These are phyloP conservation scores for Darevskia mixta DNA, from an alignment of 2,797 vertebrate species.

Conservation along the genomic window DNA sequence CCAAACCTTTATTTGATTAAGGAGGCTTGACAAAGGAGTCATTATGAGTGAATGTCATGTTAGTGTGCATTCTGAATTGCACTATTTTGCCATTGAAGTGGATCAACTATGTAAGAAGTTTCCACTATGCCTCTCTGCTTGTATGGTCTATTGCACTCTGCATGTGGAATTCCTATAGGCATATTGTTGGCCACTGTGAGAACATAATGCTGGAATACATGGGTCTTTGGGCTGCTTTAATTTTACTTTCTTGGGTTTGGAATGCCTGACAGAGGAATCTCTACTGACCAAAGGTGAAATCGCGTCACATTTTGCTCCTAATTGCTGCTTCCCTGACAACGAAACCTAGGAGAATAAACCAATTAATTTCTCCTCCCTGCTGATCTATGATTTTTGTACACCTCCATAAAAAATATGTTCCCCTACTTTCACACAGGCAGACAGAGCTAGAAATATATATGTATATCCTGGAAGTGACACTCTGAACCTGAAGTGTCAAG, in stretches of 20 bases:
- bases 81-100: not conserved
- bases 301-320: not conserved
- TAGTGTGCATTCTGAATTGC: too few species aligned
- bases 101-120: too few species aligned
- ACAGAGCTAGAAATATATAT: not conserved
- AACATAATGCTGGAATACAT: not conserved
- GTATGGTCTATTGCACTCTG: not conserved
- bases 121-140: not conserved
- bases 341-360: not conserved
- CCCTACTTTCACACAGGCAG: not conserved
- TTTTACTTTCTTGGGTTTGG: not conserved
- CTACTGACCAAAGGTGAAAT: not conserved
- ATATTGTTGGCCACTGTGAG: not conserved
- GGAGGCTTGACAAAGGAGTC: not conserved
- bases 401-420: not conserved
- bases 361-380: not conserved
- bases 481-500: not conserved
- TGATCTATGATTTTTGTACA: not conserved
- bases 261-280: not conserved
- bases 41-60: not conserved
- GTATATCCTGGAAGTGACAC: not conserved
- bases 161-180: not conserved
- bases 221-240: not conserved
- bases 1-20: too few species aligned
- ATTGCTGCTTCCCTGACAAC: not conserved